Base-by-base conservation (phyloP, 2,888 invertebrate genomes). In the Ischnus inquisitorius region DNA sequence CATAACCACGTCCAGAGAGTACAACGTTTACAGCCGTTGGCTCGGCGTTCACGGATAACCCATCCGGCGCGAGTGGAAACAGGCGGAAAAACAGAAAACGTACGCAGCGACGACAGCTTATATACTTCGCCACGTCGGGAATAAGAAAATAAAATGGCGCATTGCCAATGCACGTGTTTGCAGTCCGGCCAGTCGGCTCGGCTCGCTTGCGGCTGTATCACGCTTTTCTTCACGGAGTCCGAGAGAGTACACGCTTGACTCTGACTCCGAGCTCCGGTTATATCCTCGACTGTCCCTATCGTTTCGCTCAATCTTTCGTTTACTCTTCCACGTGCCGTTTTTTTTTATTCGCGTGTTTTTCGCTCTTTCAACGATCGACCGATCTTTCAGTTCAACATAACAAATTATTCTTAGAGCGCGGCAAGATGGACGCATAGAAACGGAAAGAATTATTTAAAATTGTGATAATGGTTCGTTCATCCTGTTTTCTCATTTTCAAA, bases 91-190 rank as follows among this genome's bases (percentile, higher is more conserved):
- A 62, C 65, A 12, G 46, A 65, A 10, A 76, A 69, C 64, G 34
- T 57, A 78, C 68, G 48, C 60, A 43, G 60, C 48, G 28, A 68
- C 57, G 48, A 75, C 71, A 57, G 67, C 62, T 19, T 79, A 48
- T 72, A 67, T 34, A 14, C 60, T 25, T 10, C 19, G 46, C 41
- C 41, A 22, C 12, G 46, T 48, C 82, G 57, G 76, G 68, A 74
- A 67, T 72, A 67, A 76, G 83, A 89, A 90, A 90, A 90, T 90
- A 90, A 91, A 87, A 89, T 91, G 90, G 91, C 90, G 86, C 34
- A 39, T 64, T 87, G 90, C 90, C 90, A 90, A 88, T 88, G 88
- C 89, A 89, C 89, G 89, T 90, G 88, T 51, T 64, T 34, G 39
- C 62, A 75, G 46, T 39, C 34, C 6, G 16, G 34, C 3, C 28